phyloP scores from a whole-genome alignment of 2,888 invertebrate genomes.

The Eupithecia subumbrata region DNA sequence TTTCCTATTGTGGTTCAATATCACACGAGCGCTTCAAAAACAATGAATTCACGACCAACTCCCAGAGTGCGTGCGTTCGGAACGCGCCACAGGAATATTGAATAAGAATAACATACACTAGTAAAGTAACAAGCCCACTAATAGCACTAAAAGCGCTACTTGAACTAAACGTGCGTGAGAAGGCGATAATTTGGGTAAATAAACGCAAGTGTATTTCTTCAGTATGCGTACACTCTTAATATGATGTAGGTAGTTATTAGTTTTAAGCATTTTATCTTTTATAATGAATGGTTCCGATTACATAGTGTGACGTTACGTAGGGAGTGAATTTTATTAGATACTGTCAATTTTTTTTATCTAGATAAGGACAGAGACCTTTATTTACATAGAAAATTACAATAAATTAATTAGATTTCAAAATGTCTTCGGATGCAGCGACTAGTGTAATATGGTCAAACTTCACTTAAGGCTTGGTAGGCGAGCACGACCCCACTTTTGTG shows the following conservation, averaged over 20 bases:
- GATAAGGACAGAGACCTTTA: too few relatives aligned
- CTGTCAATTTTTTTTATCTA: too few relatives aligned
- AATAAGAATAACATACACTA: constrained; percentile 51
- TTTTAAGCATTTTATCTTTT: neutral
- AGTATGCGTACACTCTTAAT: neutral
- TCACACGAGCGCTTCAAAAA: constrained; percentile 76
- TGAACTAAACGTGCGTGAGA: constrained; percentile 37
- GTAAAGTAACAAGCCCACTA: constrained; percentile 42
- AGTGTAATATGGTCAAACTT: too few relatives aligned
- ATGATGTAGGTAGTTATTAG: neutral
- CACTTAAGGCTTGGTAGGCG: too few relatives aligned
- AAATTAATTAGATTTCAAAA: too few relatives aligned
- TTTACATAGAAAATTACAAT: too few relatives aligned
- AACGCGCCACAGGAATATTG: constrained; percentile 67
- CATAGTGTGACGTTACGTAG: too few relatives aligned
- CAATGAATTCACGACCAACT: constrained; percentile 81
- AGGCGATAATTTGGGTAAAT: constrained; percentile 13
- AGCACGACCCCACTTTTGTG: too few relatives aligned
- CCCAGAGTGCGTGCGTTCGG: constrained; percentile 69
- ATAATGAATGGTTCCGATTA: too few relatives aligned
- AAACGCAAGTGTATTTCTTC: constrained; percentile 4
- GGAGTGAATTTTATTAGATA: too few relatives aligned
- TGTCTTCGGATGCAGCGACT: too few relatives aligned
- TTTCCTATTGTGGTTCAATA: constrained; percentile 79
- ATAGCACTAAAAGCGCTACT: constrained; percentile 34